Percentiles rank a stretch among this genome's conserved stretches.
These are phyloP conservation scores for Chondrosia reniformis DNA, from an alignment of 37 sponge, comb jelly and placozoan species.

Conservation along the genomic window DNA sequence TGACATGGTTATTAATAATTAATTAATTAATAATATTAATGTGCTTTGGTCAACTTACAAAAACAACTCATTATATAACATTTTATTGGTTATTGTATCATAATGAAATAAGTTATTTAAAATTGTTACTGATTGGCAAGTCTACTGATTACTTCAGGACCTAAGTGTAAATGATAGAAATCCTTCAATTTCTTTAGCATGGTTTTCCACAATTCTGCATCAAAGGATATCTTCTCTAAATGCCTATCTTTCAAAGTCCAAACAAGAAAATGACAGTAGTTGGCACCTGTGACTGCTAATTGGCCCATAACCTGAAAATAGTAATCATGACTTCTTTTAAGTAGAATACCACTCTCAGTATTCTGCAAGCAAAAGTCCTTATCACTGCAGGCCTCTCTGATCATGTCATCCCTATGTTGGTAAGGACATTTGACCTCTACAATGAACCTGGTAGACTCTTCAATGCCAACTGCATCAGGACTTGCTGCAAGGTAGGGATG, in stretches of 20 bases:
- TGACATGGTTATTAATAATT: constrained; percentile 40
- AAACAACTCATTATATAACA: too few species aligned
- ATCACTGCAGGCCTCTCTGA: constrained; percentile 13
- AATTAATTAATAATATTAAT: too few species aligned
- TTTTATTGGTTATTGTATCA: too few species aligned
- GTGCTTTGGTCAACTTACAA: constrained; percentile 33
- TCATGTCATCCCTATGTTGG: background rate
- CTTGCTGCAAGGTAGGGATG: background rate
- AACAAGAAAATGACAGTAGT: background rate
- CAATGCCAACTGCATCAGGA: background rate
- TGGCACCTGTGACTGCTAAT: background rate
- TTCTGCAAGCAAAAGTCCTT: background rate
- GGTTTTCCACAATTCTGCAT: background rate
- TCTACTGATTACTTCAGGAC: too few species aligned
- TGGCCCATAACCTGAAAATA: constrained; percentile 14
- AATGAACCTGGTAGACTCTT: background rate
- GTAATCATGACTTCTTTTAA: background rate
- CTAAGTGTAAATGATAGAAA: too few species aligned
- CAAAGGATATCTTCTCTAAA: background rate
- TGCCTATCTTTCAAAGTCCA: background rate
- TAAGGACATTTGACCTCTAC: constrained; percentile 23
- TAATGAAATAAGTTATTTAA: too few species aligned
- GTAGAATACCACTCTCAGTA: background rate
- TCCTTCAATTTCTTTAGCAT: background rate
- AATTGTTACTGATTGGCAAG: too few species aligned